phyloP scores from a whole-genome alignment of 2,888 invertebrate genomes.

The Drosophila emarginata region DNA sequence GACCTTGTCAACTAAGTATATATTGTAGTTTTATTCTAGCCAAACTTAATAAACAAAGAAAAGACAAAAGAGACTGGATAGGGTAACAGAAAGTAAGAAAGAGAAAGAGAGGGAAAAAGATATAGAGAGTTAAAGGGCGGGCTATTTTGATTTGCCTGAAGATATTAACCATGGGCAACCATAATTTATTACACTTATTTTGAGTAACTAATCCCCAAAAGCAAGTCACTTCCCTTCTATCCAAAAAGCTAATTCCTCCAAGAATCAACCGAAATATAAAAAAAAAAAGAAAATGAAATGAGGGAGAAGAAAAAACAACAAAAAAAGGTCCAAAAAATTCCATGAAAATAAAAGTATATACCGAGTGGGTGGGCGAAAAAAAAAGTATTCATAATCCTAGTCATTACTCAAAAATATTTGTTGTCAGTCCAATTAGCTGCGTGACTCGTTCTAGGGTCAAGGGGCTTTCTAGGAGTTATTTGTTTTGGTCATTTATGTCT shows the following conservation, averaged over 20 bases:
- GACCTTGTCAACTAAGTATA: conserved; percentile 42
- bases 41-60: conserved; percentile 31
- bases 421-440: conserved; percentile 77
- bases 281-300: neutral
- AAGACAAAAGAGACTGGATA: neutral
- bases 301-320: neutral
- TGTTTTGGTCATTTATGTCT: conserved; percentile 62
- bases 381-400: conserved; percentile 67
- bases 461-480: conserved; percentile 55
- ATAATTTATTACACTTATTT: conserved; percentile 19
- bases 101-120: neutral
- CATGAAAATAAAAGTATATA: neutral
- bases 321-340: neutral
- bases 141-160: conserved; percentile 10
- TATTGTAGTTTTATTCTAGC: conserved; percentile 39
- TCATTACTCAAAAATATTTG: conserved; percentile 73
- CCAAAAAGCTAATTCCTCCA: conserved; percentile 10
- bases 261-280: neutral
- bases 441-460: conserved; percentile 71
- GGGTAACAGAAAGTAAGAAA: neutral
- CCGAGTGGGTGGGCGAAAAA: conserved; percentile 30
- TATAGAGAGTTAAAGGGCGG: neutral
- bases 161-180: conserved; percentile 10
- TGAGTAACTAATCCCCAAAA: conserved; percentile 11
- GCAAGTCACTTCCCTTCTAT: conserved; percentile 4